A percentile compares a stretch with the other conserved stretches of the same genome.
Conservation (phyloP, 2,113 vertebrate species). For the Ictalurus punctatus region DNA sequence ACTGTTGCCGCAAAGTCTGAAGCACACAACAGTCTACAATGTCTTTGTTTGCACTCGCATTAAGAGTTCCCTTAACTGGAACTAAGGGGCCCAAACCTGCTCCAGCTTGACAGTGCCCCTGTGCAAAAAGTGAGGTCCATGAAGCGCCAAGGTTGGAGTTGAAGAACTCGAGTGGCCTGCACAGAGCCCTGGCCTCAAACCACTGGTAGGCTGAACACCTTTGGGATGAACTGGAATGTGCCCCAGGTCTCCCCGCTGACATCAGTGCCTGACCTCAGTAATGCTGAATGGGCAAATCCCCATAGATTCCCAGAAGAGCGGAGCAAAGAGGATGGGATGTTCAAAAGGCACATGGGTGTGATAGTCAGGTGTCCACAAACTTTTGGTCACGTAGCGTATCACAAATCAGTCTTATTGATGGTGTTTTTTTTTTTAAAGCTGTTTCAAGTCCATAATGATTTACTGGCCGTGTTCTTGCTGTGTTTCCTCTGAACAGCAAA, state of each 20-base stretch:
- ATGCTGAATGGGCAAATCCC: not conserved
- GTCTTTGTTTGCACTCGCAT: not conserved
- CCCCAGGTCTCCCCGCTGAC: not conserved
- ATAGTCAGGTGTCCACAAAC: not conserved
- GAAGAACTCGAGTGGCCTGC: too few species aligned
- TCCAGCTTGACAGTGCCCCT: too few species aligned
- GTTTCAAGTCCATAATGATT: too few species aligned
- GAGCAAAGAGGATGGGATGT: not conserved
- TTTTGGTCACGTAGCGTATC: not conserved
- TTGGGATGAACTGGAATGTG: not conserved
- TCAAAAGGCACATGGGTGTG: not conserved
- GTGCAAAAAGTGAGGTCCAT: too few species aligned
- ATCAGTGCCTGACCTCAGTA: not conserved
- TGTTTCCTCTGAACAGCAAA: not conserved
- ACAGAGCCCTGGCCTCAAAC: not conserved
- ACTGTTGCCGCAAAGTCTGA: not conserved
- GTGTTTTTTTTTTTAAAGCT: not conserved
- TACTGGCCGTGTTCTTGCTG: not conserved
- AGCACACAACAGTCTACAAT: not conserved
- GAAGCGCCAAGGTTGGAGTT: too few species aligned
- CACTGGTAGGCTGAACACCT: not conserved
- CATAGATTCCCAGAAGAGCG: not conserved
- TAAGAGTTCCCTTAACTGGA: not conserved
- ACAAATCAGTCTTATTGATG: not conserved
- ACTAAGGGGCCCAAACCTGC: not conserved